These are phyloP conservation scores for Helogale parvula DNA, from an alignment of 2,113 vertebrate species.

Conservation along the genomic window DNA sequence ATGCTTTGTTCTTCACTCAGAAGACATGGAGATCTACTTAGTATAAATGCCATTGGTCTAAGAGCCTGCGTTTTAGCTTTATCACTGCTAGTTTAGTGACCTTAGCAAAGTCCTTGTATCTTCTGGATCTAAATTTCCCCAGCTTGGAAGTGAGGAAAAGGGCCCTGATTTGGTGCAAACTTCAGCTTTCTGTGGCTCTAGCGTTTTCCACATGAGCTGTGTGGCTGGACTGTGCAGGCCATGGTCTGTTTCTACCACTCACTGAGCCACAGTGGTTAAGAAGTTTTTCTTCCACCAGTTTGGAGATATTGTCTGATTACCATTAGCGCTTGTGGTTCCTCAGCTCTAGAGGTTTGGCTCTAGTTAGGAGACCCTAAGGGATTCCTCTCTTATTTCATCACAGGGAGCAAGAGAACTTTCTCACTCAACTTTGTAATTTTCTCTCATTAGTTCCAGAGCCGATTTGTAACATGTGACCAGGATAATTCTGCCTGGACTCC, in stretches of 20 bases:
- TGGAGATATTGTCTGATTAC: not conserved
- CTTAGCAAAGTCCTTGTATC: not conserved
- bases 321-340: not conserved
- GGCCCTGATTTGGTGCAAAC: not conserved
- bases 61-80: not conserved
- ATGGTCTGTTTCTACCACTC: no score
- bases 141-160: not conserved
- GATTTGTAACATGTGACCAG: not conserved
- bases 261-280: not conserved
- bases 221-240: rapidly evolving
- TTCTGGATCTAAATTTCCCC: not conserved
- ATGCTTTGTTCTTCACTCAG: not conserved
- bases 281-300: not conserved
- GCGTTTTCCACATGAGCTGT: not conserved
- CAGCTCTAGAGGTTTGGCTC: conserved; percentile 45
- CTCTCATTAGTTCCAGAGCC: conserved; percentile 52
- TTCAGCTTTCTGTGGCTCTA: not conserved
- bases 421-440: conserved; percentile 51
- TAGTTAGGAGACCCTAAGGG: not conserved
- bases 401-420: conserved; percentile 48
- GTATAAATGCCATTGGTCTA: not conserved
- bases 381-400: conserved; percentile 41
- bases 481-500: not conserved
- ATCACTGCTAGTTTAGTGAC: not conserved
- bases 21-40: not conserved